These are phyloP conservation scores for Psophia crepitans DNA, from an alignment of 2,113 vertebrate genomes.

Conservation along the genomic window DNA sequence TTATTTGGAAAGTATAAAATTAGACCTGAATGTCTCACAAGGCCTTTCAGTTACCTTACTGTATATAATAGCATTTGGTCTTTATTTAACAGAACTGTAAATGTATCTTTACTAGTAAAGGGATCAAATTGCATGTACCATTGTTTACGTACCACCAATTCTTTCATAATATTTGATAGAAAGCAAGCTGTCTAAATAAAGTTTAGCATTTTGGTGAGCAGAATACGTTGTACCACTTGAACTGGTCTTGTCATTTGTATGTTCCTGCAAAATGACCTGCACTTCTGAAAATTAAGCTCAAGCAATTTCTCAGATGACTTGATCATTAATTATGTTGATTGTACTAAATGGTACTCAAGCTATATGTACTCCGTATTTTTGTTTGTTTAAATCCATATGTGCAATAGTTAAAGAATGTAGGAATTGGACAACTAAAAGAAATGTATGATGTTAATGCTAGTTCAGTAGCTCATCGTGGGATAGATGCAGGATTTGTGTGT, in stretches of 20 bases:
- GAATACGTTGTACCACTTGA: conserved; percentile 15
- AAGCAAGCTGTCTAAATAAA: conserved; percentile 60
- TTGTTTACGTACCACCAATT: conserved; percentile 22
- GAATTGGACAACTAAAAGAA: not conserved
- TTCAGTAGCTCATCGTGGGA: not conserved
- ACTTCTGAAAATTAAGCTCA: conserved; percentile 19
- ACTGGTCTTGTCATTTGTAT: conserved; percentile 25
- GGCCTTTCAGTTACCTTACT: conserved; percentile 49
- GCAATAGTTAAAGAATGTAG: not conserved
- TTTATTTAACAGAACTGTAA: conserved; percentile 50
- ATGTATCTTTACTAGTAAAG: conserved; percentile 46
- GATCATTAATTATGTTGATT: not conserved
- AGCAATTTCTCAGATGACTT: not conserved
- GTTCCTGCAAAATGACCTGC: conserved; percentile 5
- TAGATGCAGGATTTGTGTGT: conserved; percentile 34
- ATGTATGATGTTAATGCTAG: not conserved
- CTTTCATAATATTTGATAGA: conserved; percentile 30
- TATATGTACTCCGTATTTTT: not conserved
- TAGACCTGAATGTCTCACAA: conserved; percentile 40
- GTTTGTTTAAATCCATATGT: not conserved
- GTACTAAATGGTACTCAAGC: not conserved
- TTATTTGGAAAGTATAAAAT: conserved; percentile 69
- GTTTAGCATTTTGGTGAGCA: conserved; percentile 10
- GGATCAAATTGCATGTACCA: conserved; percentile 47
- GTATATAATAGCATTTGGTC: conserved; percentile 46